A percentile compares a stretch with the other conserved stretches of the same genome.
Evolutionary conservation across 2,888 invertebrate species (phyloP).

Genomic region (Leptinotarsa haldemani): DNA sequence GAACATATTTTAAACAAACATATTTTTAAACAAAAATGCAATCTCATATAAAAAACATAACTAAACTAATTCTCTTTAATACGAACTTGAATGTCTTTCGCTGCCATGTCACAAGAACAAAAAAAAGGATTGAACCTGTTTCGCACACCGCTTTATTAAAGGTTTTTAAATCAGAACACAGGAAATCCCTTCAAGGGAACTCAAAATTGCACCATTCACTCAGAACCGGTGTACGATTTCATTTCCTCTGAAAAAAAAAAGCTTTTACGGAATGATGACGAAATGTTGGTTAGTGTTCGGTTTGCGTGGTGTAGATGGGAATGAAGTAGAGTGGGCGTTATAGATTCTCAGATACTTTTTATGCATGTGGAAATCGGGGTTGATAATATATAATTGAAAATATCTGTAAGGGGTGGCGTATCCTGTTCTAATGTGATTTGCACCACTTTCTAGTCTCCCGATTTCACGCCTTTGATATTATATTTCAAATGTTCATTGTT

Average conservation of each 20-base stretch:
- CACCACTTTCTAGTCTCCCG: too few species aligned
- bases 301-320: conserved; percentile 1
- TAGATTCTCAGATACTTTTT: conserved; percentile 13
- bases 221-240: conserved; percentile 50
- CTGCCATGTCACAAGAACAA: not conserved
- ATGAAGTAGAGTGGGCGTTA: not conserved
- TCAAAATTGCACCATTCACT: conserved; percentile 37
- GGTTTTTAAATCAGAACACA: conserved; percentile 34
- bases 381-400: too few species aligned
- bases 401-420: too few species aligned
- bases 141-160: conserved; percentile 27
- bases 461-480: too few species aligned
- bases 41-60: not conserved
- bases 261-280: conserved; percentile 39
- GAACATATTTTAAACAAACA: too few species aligned
- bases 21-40: not conserved
- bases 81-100: not conserved
- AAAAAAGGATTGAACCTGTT: conserved; percentile 33
- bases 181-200: conserved; percentile 46
- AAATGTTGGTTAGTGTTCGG: conserved; percentile 18
- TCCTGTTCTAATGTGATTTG: too few species aligned
- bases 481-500: too few species aligned
- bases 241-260: conserved; percentile 48
- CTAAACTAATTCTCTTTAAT: not conserved
- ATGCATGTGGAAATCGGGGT: not conserved